These are phyloP conservation scores for Mesoligia furuncula DNA, from an alignment of 2,888 invertebrate genomes.

Conservation along the genomic window DNA sequence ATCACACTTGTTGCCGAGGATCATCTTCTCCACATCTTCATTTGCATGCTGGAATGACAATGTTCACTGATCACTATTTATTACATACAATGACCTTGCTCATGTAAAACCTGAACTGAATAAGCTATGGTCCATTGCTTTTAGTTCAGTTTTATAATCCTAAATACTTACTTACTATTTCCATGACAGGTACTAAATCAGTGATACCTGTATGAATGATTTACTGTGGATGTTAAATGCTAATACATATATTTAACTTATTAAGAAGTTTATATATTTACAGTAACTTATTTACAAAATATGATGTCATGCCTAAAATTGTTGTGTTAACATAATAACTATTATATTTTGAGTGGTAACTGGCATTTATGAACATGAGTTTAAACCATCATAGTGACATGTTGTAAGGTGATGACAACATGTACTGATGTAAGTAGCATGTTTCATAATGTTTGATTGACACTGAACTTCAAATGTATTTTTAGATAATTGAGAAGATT, in stretches of 20 bases:
- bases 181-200: background rate
- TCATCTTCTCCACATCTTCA: constrained; percentile 99
- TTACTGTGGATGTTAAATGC: background rate
- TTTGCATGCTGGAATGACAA: constrained; percentile 95
- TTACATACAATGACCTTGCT: background rate
- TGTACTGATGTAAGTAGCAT: background rate
- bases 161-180: background rate
- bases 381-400: background rate
- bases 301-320: constrained; percentile 38
- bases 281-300: background rate
- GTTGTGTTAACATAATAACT: constrained; percentile 7
- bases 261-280: constrained; percentile 12
- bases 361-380: background rate
- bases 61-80: constrained; percentile 16
- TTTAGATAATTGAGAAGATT: background rate
- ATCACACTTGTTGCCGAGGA: constrained; percentile 99
- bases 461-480: background rate
- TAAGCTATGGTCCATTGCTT: background rate
- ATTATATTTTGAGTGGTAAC: background rate
- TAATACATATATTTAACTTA: background rate
- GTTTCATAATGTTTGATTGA: background rate
- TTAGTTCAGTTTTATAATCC: background rate
- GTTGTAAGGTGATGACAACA: background rate
- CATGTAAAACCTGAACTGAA: background rate
- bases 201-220: background rate